Evolutionary conservation across 2,113 vertebrate genomes (phyloP), one percentile per base, ranked within the genome.

Genomic region (Gymnocephalus cernua): DNA sequence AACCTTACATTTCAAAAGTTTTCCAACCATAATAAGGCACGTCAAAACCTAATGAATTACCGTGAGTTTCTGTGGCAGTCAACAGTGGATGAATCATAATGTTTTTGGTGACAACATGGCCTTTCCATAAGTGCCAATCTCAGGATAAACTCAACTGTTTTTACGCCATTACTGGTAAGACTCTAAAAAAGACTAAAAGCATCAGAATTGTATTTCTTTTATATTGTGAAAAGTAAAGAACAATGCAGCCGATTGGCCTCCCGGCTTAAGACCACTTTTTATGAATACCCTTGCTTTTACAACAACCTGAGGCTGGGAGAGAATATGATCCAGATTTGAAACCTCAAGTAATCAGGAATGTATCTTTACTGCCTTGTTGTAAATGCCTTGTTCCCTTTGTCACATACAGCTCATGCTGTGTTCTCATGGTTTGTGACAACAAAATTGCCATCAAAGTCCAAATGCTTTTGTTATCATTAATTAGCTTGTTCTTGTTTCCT

Each of bases 321-420:
- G 44, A 27, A 70, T 73, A 16, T 51, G 48, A 73, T 14, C 35
- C 59, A 79, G 45, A 67, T 61, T 25, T 79, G 41, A 32, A 73
- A 77, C 32, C 63, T 74, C n/a, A 47, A 56, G 57, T 27, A 54
- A 64, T 25, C 38, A 35, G 4, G 45, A 29, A 45, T 38, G 3
- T 15, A 67, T 83, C 53, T 76, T 75, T n/a, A n/a, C n/a, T n/a
- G n/a, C n/a, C n/a, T n/a, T n/a, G n/a, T n/a, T n/a, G n/a, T n/a
- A n/a, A n/a, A 27, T 29, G 25, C 6, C 32, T 32, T 23, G 4
- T 21, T 61, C 16, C 35, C n/a, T 53, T 3, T 53, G 14, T 32
- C 8, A 32, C 25, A 29, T 6, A 29, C 3, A 6, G 25, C 56
- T 29, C 56, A 19, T 35, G 29, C 27, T 61, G 35, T 63, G 6